Conservation (phyloP, 2,888 invertebrate genomes). For the Macrosoma leucophasiata region DNA sequence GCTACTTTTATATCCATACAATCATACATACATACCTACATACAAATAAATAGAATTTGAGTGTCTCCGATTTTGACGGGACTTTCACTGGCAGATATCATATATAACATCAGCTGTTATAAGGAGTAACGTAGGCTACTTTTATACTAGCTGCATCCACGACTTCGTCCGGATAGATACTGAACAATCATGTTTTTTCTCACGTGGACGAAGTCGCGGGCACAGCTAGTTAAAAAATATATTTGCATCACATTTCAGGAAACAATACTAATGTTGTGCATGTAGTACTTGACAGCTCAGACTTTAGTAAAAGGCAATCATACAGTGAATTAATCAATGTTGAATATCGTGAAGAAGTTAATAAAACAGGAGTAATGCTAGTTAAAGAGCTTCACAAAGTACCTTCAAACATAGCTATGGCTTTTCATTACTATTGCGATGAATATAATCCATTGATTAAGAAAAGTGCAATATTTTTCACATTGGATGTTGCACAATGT, state of each 20-base stretch:
- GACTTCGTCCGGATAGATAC: too few species aligned
- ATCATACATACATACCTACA: too few species aligned
- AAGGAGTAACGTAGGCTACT: too few species aligned
- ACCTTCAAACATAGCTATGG: conserved; percentile 60
- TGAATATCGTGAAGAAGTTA: conserved; percentile 43
- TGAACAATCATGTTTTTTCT: too few species aligned
- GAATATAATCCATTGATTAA: conserved; percentile 62
- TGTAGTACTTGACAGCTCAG: conserved; percentile 41
- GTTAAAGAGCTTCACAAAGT: conserved; percentile 52
- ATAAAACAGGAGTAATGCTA: conserved; percentile 53
- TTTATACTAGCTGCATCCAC: too few species aligned
- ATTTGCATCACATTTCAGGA: conserved; percentile 36
- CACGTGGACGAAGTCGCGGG: too few species aligned
- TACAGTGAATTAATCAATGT: conserved; percentile 50
- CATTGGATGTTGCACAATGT: conserved; percentile 54
- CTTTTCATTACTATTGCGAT: conserved; percentile 69
- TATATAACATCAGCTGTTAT: too few species aligned
- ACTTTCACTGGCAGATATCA: too few species aligned
- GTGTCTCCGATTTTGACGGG: too few species aligned
- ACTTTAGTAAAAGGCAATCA: conserved; percentile 42
- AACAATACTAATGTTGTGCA: conserved; percentile 43
- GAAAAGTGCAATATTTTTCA: conserved; percentile 64
- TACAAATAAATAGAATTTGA: too few species aligned
- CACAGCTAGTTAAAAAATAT: too few species aligned
- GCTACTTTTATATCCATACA: too few species aligned